Base-by-base conservation (phyloP, 2,113 vertebrate genomes). In the Lynx canadensis region DNA sequence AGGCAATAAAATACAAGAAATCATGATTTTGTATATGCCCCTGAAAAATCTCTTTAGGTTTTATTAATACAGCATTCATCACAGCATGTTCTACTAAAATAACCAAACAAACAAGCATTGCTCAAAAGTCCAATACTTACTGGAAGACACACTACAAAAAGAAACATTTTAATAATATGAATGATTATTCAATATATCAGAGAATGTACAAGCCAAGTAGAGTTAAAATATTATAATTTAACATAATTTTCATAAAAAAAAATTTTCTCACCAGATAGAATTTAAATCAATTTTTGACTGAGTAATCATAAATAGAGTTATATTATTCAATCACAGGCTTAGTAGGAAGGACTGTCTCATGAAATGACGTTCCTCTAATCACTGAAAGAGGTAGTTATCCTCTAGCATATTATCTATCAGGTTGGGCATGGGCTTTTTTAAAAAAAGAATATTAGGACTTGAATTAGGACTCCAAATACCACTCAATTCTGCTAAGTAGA, bases 1-100 rank as follows among this genome's bases (percentile, higher is more conserved):
- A 87, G 36, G 78, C 63, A 96, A n/a, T 50, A 88, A 88, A 60
- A 89, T 31, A 60, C 3, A 95, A 80, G 18, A 95, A 97, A 82
- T 41, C 3, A 7, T 82, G 13, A 89, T 65, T 94, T 66, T 38
- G 31, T 14, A 71, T 79, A 85, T 82, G 7, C 12, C 29, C 21
- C 38, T 21, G 2, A 48, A 60, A 84, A 83, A 60, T 11, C 29
- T 41, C n/a, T 38, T 94, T 89, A 36, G 1, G 27, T 31, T 66
- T 55, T 90, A 89, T 65, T 3, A 89, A 63, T 50, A 82, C 1
- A 89, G 27, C 50, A 92, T 85, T 92, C 69, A 82, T 89, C 33
- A 83, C 55, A 78, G 50, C 8, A 89, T 71, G 8, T 80, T 94
- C 79, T 96, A 92, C 38, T 79, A 86, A 94, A 27, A 90, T 55